Evolutionary conservation across 2,797 vertebrate genomes (phyloP), one percentile per base, ranked within the genome.

Genomic region (Trichosurus vulpecula): DNA sequence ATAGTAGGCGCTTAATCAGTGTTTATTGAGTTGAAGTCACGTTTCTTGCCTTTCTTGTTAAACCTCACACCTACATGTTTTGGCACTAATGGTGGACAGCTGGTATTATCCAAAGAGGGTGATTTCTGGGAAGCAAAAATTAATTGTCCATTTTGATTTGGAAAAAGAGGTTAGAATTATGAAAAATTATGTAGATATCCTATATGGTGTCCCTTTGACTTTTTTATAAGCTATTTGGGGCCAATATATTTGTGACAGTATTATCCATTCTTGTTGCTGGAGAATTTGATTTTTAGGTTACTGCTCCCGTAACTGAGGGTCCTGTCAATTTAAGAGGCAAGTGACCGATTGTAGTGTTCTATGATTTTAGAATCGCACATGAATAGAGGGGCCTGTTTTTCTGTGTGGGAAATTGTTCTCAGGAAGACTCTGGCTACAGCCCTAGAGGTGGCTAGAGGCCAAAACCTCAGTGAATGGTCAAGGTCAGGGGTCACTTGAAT

Each of bases 81-180:
- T 92, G 35, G 52, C 94, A 87, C 90, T 94, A 54, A 0, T 13
- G 6, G 47, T 30, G 19, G 35, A 55, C 54, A 29, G 19, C 56
- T 56, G 74, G 47, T 81, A 41, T 81, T 0, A 0, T 52, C 92
- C 92, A 91, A 95, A 93, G 90, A 56, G 94, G 66, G 35, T 81
- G 53, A 93, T 51, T 6, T 51, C 0, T 0, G 56, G 54, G 57
- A 25, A 91, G 14, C 74, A 95, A 74, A 97, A 95, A 29, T 87
- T 89, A 91, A 93, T 27, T 91, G n/a, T 93, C 74, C 87, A 90
- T 91, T 93, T 93, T 95, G 54, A 81, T 52, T 52, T n/a, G 90
- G 51, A 92, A 89, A 91, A 92, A 35, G 51, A 56, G 52, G 4
- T n/a, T 55, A 41, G 52, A 91, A 92, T 66, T 41, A 11, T 16